Percentiles rank a stretch among this genome's conserved stretches.
phyloP scores from a whole-genome alignment of 2,113 vertebrate genomes.

The Takifugu flavidus region DNA sequence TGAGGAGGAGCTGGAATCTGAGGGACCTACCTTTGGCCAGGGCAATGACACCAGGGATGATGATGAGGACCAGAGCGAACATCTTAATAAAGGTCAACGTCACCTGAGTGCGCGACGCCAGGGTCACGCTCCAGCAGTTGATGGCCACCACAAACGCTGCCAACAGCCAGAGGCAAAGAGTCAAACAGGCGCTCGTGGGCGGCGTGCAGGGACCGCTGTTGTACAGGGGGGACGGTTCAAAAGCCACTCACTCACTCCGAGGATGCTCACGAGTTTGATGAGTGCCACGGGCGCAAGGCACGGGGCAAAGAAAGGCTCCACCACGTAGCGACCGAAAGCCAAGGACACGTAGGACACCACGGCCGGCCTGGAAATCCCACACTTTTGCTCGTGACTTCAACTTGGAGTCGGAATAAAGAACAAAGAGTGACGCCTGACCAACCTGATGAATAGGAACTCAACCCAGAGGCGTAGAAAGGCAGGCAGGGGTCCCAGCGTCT shows the following conservation, averaged over 20 bases:
- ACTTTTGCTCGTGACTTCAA: not conserved
- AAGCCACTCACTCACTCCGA: slow-evolving; percentile 82
- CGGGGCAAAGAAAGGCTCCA: slow-evolving; percentile 82
- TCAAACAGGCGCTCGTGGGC: no score
- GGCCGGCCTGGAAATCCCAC: slow-evolving; percentile 72
- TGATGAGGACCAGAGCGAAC: slow-evolving; percentile 81
- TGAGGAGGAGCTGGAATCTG: no score
- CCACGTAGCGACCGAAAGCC: slow-evolving; percentile 84
- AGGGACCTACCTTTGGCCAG: slow-evolving; percentile 75
- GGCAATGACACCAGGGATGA: slow-evolving; percentile 81
- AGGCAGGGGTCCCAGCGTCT: slow-evolving; percentile 83
- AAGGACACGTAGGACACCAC: slow-evolving; percentile 79
- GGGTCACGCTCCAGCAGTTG: slow-evolving; percentile 86
- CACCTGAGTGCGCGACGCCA: slow-evolving; percentile 79
- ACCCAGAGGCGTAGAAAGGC: slow-evolving; percentile 84
- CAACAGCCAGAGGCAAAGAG: slow-evolving; percentile 19
- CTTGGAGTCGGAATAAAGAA: not conserved
- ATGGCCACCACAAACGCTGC: slow-evolving; percentile 78
- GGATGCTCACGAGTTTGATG: slow-evolving; percentile 77
- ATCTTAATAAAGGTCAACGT: slow-evolving; percentile 79
- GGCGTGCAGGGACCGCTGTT: no score
- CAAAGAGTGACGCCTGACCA: not conserved
- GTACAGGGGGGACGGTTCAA: not conserved
- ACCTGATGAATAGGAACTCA: slow-evolving; percentile 86
- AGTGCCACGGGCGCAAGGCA: slow-evolving; percentile 76